Conservation (phyloP, 2,888 invertebrate species). For the Strigamia transsilvanica region DNA sequence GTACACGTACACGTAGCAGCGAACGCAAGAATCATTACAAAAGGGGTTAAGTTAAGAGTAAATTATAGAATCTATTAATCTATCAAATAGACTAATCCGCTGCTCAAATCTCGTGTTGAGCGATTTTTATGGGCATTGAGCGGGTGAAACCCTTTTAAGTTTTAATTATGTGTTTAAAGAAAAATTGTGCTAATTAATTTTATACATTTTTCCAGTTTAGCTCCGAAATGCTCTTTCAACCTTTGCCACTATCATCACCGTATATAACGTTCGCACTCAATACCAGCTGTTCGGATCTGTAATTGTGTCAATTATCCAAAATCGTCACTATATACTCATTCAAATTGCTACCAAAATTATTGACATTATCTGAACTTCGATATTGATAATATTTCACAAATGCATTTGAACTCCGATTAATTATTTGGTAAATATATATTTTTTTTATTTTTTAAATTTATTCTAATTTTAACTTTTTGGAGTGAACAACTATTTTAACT, state of each 20-base stretch:
- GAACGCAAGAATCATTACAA: slow-evolving; percentile 32
- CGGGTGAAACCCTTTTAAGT: background rate
- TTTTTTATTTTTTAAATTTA: too few species aligned
- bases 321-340: slow-evolving; percentile 40
- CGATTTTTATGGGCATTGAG: background rate
- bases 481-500: too few species aligned
- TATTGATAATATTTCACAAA: background rate
- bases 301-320: slow-evolving; percentile 47
- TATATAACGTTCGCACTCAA: slow-evolving; percentile 22
- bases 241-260: slow-evolving; percentile 47
- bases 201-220: slow-evolving; percentile 23
- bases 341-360: slow-evolving; percentile 32
- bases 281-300: slow-evolving; percentile 46
- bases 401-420: background rate
- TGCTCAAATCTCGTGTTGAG: background rate
- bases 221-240: slow-evolving; percentile 32
- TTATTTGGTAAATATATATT: too few species aligned
- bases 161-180: slow-evolving; percentile 15
- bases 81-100: slow-evolving; percentile 3
- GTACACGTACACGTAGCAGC: background rate
- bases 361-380: slow-evolving; percentile 23
- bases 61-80: slow-evolving; percentile 33
- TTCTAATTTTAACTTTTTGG: too few species aligned
- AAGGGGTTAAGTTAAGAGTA: slow-evolving; percentile 30
- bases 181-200: slow-evolving; percentile 39